These are phyloP conservation scores for Pterois miles DNA, from an alignment of 2,797 vertebrate genomes.

Conservation along the genomic window DNA sequence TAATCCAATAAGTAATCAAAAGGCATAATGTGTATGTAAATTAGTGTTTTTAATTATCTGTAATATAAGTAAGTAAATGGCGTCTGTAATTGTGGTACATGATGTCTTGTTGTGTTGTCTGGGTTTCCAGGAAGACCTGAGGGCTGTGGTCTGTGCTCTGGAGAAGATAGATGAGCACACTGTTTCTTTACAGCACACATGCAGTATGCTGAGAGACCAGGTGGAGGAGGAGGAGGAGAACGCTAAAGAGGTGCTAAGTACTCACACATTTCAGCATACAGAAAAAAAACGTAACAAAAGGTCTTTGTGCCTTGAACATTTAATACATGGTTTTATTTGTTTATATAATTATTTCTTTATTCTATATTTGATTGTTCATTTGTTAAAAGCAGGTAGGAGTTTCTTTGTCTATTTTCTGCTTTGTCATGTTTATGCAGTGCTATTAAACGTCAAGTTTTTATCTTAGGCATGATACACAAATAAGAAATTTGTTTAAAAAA, in stretches of 20 bases:
- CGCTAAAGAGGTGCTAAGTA: conserved; percentile 71
- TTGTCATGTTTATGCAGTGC: neutral
- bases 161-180: conserved; percentile 72
- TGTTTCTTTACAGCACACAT: conserved; percentile 58
- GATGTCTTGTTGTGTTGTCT: neutral
- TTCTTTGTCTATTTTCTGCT: neutral
- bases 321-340: neutral
- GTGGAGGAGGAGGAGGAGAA: conserved; percentile 78
- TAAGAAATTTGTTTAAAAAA: no score
- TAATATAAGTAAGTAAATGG: neutral
- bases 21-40: neutral
- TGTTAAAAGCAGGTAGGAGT: neutral
- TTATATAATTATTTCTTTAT: neutral
- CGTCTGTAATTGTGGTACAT: neutral
- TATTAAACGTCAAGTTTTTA: neutral
- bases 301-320: neutral
- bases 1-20: neutral
- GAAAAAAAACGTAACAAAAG: neutral
- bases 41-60: neutral
- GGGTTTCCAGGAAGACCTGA: conserved; percentile 67
- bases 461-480: no score
- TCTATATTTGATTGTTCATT: neutral
- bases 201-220: conserved; percentile 55
- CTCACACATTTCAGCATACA: neutral
- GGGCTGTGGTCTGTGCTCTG: conserved; percentile 57